Evolutionary conservation across 2,888 invertebrate genomes (phyloP).

Genomic region (Ischnura elegans): DNA sequence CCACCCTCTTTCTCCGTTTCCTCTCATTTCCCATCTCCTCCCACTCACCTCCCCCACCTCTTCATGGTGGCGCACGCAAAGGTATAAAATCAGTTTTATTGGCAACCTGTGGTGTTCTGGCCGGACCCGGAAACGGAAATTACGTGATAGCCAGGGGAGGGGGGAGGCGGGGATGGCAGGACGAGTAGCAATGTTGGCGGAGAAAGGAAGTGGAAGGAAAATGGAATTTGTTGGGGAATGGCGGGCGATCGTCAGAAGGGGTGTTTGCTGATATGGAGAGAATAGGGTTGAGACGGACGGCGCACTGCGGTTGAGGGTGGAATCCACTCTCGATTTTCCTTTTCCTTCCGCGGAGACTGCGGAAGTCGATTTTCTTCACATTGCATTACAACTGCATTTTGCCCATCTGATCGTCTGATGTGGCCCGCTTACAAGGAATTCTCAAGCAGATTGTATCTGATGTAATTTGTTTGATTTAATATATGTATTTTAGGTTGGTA

Average conservation of each 20-base stretch:
- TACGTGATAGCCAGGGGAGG: slow-evolving; percentile 63
- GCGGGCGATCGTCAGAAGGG: background rate
- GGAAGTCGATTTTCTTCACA: slow-evolving; percentile 31
- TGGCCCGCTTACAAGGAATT: background rate
- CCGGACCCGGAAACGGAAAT: slow-evolving; percentile 66
- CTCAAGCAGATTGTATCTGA: background rate
- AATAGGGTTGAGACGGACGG: background rate
- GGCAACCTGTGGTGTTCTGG: slow-evolving; percentile 67
- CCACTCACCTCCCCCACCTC: slow-evolving; percentile 13
- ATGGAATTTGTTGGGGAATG: slow-evolving; percentile 15
- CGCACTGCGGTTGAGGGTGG: background rate
- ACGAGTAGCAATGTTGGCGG: background rate
- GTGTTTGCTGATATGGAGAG: background rate
- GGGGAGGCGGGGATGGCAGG: slow-evolving; percentile 1
- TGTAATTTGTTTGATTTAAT: too few relatives aligned
- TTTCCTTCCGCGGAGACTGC: slow-evolving; percentile 6
- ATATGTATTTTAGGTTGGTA: too few relatives aligned
- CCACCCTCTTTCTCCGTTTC: background rate
- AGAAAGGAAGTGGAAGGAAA: slow-evolving; percentile 27
- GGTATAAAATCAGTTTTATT: slow-evolving; percentile 67
- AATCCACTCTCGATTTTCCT: slow-evolving; percentile 12
- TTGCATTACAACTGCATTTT: slow-evolving; percentile 21
- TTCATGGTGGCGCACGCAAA: slow-evolving; percentile 52
- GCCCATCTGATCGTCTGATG: background rate
- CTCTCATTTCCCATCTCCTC: slow-evolving; percentile 57